These are phyloP conservation scores for Halocynthia aurantium DNA, from an alignment of 23 tunicate genomes.

Conservation along the genomic window DNA sequence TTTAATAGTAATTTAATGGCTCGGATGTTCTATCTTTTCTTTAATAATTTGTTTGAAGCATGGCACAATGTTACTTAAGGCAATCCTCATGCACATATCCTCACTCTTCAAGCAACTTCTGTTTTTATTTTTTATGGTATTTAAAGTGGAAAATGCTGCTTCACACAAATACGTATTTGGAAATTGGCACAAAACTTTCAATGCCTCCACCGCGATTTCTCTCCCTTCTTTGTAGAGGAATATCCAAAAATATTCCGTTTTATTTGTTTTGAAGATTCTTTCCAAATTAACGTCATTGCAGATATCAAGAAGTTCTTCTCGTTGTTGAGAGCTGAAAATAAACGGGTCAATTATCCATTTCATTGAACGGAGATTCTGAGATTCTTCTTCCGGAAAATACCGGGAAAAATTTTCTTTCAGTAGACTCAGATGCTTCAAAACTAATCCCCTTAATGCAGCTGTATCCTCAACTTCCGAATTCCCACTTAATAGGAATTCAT, in stretches of 20 bases:
- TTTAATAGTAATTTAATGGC: background rate
- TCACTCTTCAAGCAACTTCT: slow-evolving; percentile 46
- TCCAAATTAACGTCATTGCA: slow-evolving; percentile 25
- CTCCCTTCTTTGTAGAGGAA: slow-evolving; percentile 3
- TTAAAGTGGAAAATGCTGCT: slow-evolving; percentile 57
- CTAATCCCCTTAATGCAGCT: slow-evolving; percentile 25
- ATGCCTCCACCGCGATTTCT: slow-evolving; percentile 23
- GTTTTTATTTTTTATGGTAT: slow-evolving; percentile 25
- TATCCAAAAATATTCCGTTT: slow-evolving; percentile 22
- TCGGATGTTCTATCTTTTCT: slow-evolving; percentile 11
- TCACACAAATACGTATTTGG: slow-evolving; percentile 47
- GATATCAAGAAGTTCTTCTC: slow-evolving; percentile 22
- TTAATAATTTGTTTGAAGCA: slow-evolving; percentile 26
- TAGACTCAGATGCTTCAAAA: slow-evolving; percentile 30
- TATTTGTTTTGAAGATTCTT: slow-evolving; percentile 22
- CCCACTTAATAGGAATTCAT: slow-evolving; percentile 33
- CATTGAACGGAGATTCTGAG: slow-evolving; percentile 27
- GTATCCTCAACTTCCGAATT: slow-evolving; percentile 34
- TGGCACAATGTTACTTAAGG: slow-evolving; percentile 39
- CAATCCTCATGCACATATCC: slow-evolving; percentile 42
- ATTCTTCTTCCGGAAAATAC: slow-evolving; percentile 38
- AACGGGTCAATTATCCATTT: slow-evolving; percentile 27
- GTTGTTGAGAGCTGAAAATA: slow-evolving; percentile 7
- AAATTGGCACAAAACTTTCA: slow-evolving; percentile 31
- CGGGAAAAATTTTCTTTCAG: slow-evolving; percentile 17